Evolutionary conservation across 2,797 vertebrate species (phyloP).

Genomic region (Hipposideros larvatus): DNA sequence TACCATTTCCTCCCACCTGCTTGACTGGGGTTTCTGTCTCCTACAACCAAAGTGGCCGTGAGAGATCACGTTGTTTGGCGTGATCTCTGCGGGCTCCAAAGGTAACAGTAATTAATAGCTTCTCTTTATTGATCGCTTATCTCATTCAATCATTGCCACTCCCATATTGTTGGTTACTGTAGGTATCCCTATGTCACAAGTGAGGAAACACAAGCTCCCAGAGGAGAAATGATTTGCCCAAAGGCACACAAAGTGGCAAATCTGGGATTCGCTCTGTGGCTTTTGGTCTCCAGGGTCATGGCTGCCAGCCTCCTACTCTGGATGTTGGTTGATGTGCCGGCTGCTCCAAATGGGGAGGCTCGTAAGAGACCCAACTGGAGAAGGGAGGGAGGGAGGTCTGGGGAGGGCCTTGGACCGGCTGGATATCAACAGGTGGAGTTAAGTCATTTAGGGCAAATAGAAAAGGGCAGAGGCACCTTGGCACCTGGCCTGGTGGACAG

Average conservation of each 20-base stretch:
- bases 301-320: not conserved
- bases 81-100: not conserved
- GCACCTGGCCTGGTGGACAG: not conserved
- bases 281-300: not conserved
- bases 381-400: not conserved
- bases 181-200: not conserved
- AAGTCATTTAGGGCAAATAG: not conserved
- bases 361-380: rapidly evolving
- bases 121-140: not conserved
- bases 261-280: not conserved
- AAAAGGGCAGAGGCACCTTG: not conserved
- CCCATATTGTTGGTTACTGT: not conserved
- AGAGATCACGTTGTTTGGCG: not conserved
- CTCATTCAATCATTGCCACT: rapidly evolving
- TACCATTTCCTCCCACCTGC: not conserved
- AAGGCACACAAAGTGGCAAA: not conserved
- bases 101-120: too few species aligned
- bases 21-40: slow-evolving; percentile 21
- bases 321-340: not conserved
- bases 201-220: not conserved
- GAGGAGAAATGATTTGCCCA: not conserved
- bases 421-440: not conserved
- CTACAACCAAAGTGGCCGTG: not conserved
- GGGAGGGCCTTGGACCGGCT: not conserved
- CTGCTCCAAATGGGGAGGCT: not conserved